Conservation (phyloP, 2,888 invertebrate genomes). For the Amblyjoppa proteus region DNA sequence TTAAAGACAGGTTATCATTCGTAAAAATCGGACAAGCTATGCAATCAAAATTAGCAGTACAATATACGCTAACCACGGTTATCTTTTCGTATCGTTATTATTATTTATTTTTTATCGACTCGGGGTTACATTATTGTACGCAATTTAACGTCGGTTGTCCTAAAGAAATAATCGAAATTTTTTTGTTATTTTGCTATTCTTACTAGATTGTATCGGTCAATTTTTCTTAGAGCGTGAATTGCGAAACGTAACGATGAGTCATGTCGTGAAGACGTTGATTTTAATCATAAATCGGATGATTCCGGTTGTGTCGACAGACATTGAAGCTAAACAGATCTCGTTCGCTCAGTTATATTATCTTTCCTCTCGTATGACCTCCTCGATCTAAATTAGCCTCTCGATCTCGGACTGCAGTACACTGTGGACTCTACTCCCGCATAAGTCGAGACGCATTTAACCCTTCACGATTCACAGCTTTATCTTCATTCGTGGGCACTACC, state of each 20-base stretch:
- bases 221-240: not conserved
- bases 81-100: too few relatives aligned
- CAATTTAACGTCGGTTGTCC: too few relatives aligned
- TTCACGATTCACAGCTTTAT: not conserved
- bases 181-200: too few relatives aligned
- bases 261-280: not conserved
- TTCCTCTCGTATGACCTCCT: slow-evolving; percentile 34
- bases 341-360: slow-evolving; percentile 12
- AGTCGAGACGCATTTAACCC: not conserved
- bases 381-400: slow-evolving; percentile 30
- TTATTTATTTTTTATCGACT: too few relatives aligned
- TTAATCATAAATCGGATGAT: not conserved
- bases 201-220: not conserved
- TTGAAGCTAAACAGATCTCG: not conserved
- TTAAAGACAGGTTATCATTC: too few relatives aligned
- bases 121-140: too few relatives aligned
- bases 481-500: too few relatives aligned
- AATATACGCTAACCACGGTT: too few relatives aligned
- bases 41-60: too few relatives aligned
- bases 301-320: not conserved
- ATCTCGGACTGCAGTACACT: not conserved
- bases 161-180: too few relatives aligned
- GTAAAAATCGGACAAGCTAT: too few relatives aligned
- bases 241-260: not conserved
- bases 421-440: not conserved